Conservation (phyloP, 2,888 invertebrate genomes). For the Machimus rusticus region DNA sequence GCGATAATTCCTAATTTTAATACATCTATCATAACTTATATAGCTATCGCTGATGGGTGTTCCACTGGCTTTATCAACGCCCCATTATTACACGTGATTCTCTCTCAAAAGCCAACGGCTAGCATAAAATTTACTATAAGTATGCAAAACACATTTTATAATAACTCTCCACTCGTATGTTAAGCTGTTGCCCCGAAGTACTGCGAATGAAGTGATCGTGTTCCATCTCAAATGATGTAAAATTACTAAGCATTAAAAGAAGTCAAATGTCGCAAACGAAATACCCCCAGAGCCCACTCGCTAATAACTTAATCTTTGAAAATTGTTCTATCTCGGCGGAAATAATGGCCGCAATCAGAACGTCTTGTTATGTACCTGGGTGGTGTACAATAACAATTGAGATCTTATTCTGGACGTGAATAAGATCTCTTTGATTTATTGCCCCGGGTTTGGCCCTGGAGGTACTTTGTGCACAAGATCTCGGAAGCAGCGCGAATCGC, state of each 20-base stretch:
- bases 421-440: no score
- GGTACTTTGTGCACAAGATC: no score
- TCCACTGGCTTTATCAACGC: neutral
- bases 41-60: neutral
- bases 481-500: no score
- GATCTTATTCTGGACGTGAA: no score
- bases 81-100: neutral
- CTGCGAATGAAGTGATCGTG: neutral
- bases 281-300: neutral
- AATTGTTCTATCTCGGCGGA: neutral
- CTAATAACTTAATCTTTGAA: conserved; percentile 7
- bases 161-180: neutral
- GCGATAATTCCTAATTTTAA: no score
- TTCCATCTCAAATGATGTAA: neutral
- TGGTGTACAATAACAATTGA: no score
- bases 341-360: neutral
- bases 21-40: no score
- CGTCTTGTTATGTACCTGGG: no score
- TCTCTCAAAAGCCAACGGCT: neutral
- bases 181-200: neutral
- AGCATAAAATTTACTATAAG: neutral
- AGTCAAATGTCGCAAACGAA: neutral
- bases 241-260: neutral
- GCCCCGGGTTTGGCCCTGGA: no score
- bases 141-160: neutral